Conservation (phyloP, 1,140 invertebrate species). For the Branchinecta lindahli region DNA sequence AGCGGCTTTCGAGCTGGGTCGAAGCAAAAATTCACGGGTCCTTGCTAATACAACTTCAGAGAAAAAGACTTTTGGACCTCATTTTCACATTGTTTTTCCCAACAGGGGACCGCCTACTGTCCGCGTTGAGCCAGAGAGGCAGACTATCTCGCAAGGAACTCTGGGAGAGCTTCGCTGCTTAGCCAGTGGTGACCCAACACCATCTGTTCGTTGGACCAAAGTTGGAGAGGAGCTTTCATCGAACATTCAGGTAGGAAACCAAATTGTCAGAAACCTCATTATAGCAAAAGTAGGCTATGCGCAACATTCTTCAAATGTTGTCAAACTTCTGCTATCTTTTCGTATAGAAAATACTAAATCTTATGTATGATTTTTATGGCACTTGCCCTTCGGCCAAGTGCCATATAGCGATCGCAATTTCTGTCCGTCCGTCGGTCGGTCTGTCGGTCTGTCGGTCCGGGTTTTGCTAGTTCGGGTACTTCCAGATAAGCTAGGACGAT, state of each 20-base stretch:
- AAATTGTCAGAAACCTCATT: background rate
- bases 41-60: no score
- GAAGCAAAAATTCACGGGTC: no score
- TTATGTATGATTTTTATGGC: no score
- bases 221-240: conserved; percentile 44
- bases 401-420: no score
- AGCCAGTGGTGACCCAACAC: conserved; percentile 46
- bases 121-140: conserved; percentile 43
- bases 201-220: conserved; percentile 62
- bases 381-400: no score
- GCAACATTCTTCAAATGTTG: background rate
- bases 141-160: conserved; percentile 59
- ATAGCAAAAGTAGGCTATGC: background rate
- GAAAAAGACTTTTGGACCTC: no score
- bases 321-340: background rate
- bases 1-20: no score
- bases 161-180: conserved; percentile 58
- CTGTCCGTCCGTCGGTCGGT: no score
- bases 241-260: conserved; percentile 39
- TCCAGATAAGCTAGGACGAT: no score
- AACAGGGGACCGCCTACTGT: conserved; percentile 36
- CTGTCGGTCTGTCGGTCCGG: no score
- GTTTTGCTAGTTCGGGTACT: no score
- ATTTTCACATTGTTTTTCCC: conserved; percentile 7
- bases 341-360: conserved; percentile 10